Percentiles rank a stretch among this genome's conserved stretches.
phyloP scores from a whole-genome alignment of 2,797 vertebrate genomes.

The Onychomys torridus region DNA sequence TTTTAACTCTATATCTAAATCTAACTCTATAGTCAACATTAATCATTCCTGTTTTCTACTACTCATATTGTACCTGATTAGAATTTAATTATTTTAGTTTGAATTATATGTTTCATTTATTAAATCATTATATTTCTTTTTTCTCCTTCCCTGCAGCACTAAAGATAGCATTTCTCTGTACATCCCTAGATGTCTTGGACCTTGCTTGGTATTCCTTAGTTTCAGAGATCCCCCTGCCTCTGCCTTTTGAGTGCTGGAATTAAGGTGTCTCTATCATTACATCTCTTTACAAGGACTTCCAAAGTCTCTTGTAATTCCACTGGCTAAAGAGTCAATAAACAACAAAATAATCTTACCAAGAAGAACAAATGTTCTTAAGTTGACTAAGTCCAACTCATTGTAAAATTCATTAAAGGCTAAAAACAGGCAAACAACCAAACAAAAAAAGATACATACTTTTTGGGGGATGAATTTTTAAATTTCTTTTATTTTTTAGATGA shows the following conservation, averaged over 20 bases:
- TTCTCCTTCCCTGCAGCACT: too few species aligned
- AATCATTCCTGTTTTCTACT: conserved; percentile 16
- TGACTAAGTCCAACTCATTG: conserved; percentile 13
- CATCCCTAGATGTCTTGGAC: not conserved
- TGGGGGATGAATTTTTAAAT: not conserved
- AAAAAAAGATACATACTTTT: not conserved
- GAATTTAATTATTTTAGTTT: conserved; percentile 45
- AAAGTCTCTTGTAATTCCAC: not conserved
- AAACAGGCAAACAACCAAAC: not conserved
- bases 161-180: too few species aligned
- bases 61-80: not conserved
- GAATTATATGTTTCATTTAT: not conserved
- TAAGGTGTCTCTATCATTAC: not conserved
- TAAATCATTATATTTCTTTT: not conserved
- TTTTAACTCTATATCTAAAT: not conserved
- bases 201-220: not conserved
- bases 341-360: conserved; percentile 32
- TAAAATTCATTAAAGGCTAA: conserved; percentile 17
- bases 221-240: not conserved
- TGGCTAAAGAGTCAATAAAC: not conserved
- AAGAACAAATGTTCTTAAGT: conserved; percentile 2
- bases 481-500: not conserved
- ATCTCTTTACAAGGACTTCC: not conserved
- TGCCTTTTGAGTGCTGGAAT: not conserved
- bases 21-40: not conserved